Evolutionary conservation across 2,797 vertebrate species (phyloP), one percentile per base, ranked within the genome.

Genomic region (Phalanger gymnotis): DNA sequence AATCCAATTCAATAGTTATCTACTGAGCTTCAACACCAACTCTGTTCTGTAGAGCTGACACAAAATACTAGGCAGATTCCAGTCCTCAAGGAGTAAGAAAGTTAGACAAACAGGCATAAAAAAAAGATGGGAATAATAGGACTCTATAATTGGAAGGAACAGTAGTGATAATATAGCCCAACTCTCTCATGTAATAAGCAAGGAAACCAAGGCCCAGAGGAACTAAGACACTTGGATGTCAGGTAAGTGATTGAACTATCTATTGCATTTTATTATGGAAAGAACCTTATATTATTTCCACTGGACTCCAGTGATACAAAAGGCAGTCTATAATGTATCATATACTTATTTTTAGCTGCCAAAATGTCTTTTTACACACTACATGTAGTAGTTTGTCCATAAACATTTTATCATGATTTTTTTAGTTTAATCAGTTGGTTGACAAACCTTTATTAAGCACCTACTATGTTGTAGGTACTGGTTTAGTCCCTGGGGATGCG

Each of bases 51-150:
- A 19, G 53, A 13, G 22, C 10, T 28, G 47, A 90, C 40, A 31
- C 57, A 94, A 90, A 28, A n/a, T 4, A 30, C 40, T 30, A 94
- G 28, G 31, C 16, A 87, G 52, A 90, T 9, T 34, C 16, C 19
- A 95, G n/a, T 93, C 53, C 87, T 57, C 91, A 89, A 94, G 91
- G 51, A 51, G 5, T 81, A 53, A 1, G 3, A 10, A 4, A 90
- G 25, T 47, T 90, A 93, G 57, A 92, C 28, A 16, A 53, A 91
- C n/a, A 94, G 53, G 66, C 40, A 53, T n/a, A 9, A 90, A 96
- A 87, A 27, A 90, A 66, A 53, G 47, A 90, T 40, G 66, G 19
- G 16, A 19, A 81, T 81, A 40, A 81, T 40, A 40, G 19, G 22
- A 22, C 19, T 3, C n/a, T 81, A 81, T 6, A 81, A 47, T 0